A percentile compares a stretch with the other conserved stretches of the same genome.
Evolutionary conservation across 2,113 vertebrate species (phyloP).

Genomic region (Bettongia penicillata): DNA sequence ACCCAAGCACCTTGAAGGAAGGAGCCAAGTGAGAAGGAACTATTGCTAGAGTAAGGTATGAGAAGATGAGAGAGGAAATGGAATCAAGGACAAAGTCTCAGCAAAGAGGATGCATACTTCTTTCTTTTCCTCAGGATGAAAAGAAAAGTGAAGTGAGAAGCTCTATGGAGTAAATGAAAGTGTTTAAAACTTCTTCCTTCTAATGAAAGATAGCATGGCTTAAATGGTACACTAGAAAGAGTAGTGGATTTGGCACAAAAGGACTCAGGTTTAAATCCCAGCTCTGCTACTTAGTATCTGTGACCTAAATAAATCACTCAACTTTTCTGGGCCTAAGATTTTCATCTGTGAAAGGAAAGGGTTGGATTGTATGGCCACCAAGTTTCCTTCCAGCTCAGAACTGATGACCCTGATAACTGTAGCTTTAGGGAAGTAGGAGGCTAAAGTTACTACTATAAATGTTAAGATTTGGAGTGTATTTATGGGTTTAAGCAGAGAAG

Average conservation of each 20-base stretch:
- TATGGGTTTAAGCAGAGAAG: background rate
- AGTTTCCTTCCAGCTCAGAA: background rate
- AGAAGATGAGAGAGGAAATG: background rate
- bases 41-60: too few species aligned
- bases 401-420: background rate
- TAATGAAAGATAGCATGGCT: background rate
- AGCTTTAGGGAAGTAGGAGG: background rate
- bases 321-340: background rate
- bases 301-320: background rate
- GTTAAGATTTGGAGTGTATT: background rate
- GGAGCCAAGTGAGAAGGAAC: background rate
- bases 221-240: background rate
- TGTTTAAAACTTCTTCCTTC: background rate
- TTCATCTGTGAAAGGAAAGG: background rate
- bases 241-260: background rate
- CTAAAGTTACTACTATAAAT: background rate
- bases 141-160: background rate
- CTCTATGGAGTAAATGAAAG: background rate
- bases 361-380: background rate
- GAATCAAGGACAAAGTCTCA: background rate
- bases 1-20: background rate
- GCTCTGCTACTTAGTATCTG: background rate
- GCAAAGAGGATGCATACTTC: too few species aligned
- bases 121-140: too few species aligned
- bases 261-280: background rate